Evolutionary conservation across 2,113 vertebrate species (phyloP).

Genomic region (Pardalotus punctatus): DNA sequence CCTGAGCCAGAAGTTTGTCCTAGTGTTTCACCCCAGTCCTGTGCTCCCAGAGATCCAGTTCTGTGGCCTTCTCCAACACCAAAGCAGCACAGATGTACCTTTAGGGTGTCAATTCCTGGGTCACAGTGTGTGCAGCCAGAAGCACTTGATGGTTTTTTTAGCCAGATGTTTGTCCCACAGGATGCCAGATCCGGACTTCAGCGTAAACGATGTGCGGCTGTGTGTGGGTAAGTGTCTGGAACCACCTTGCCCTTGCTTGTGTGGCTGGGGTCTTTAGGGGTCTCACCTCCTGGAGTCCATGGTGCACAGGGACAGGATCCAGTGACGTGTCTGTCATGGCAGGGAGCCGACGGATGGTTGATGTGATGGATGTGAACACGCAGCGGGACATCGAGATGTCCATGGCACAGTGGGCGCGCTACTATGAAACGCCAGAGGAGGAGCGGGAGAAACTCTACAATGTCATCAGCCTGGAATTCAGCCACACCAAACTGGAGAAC

Average conservation of each 20-base stretch:
- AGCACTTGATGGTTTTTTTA: not conserved
- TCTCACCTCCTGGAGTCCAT: rapidly evolving
- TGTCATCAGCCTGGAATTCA: conserved; percentile 98
- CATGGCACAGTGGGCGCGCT: conserved; percentile 97
- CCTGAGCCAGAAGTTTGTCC: not conserved
- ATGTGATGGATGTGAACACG: conserved; percentile 98
- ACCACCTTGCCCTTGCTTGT: rapidly evolving
- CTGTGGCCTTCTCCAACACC: not conserved
- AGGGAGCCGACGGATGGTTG: conserved; percentile 95
- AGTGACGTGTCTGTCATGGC: not conserved
- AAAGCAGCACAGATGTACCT: not conserved
- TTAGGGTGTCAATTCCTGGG: not conserved
- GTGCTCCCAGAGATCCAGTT: not conserved
- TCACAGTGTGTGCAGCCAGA: not conserved
- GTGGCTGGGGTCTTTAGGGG: not conserved
- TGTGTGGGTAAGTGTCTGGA: conserved; percentile 86
- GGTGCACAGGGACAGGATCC: not conserved
- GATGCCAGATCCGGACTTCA: conserved; percentile 96
- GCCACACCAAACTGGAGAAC: conserved; percentile 94
- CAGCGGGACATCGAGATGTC: conserved; percentile 99
- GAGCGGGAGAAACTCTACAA: conserved; percentile 97
- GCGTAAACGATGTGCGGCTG: conserved; percentile 94
- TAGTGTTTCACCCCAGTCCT: not conserved
- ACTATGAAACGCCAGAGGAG: conserved; percentile 92
- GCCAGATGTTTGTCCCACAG: conserved; percentile 74